A percentile compares a stretch with the other conserved stretches of the same genome.
Evolutionary conservation across 2,113 vertebrate species (phyloP).

Genomic region (Beaufortia kweichowensis): DNA sequence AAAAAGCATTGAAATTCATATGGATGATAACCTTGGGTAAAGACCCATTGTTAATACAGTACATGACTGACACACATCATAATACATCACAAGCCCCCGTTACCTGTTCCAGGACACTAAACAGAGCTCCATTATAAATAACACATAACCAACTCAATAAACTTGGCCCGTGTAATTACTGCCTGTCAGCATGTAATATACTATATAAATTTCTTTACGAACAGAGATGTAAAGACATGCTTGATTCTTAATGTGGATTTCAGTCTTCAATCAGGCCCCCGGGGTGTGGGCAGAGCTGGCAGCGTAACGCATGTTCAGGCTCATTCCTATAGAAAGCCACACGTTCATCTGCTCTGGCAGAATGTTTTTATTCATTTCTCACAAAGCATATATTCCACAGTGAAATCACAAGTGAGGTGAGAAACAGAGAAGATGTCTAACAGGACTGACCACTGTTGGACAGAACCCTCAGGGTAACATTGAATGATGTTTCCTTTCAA

Average conservation of each 20-base stretch:
- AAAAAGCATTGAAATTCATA: no score
- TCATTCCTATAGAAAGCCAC: constrained; percentile 15
- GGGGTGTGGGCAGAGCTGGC: not conserved
- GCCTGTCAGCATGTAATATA: not conserved
- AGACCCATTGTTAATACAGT: no score
- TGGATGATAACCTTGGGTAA: no score
- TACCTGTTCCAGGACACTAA: not conserved
- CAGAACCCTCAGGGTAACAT: not conserved
- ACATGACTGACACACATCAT: no score
- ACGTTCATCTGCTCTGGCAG: not conserved
- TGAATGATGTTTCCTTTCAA: not conserved
- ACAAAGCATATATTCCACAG: not conserved
- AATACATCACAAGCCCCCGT: no score
- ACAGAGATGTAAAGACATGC: constrained; percentile 12
- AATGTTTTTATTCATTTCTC: not conserved
- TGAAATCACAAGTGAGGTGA: not conserved
- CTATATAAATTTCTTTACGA: not conserved
- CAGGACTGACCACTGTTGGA: not conserved
- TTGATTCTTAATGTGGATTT: constrained; percentile 13
- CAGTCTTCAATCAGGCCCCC: not conserved
- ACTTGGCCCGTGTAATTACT: not conserved
- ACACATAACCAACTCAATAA: not conserved
- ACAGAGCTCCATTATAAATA: not conserved
- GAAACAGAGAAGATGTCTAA: not conserved
- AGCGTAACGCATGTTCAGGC: constrained; percentile 16